Conservation (phyloP, 2,113 vertebrate species). For the Mesoclemmys tuberculata region DNA sequence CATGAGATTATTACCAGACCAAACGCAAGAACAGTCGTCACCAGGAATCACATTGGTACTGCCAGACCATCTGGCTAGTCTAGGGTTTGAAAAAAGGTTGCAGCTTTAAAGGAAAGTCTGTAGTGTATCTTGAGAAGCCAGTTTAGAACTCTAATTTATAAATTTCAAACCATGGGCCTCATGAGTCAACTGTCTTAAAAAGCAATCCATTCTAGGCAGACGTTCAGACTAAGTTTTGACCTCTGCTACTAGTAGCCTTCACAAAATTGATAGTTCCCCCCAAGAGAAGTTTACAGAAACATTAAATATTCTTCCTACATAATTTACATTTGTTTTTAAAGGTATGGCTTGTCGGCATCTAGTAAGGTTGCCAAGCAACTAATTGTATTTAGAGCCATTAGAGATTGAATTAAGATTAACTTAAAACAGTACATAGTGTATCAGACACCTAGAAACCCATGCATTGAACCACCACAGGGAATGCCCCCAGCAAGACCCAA, state of each 20-base stretch:
- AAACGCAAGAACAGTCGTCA: background rate
- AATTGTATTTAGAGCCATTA: background rate
- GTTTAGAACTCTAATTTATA: background rate
- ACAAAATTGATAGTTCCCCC: background rate
- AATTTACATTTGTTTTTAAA: background rate
- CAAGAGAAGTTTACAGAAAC: background rate
- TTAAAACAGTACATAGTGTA: too few relatives aligned
- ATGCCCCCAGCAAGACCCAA: background rate
- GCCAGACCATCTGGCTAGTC: background rate
- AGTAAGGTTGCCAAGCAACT: background rate
- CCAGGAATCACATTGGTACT: background rate
- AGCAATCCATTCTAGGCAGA: background rate
- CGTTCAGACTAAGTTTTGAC: background rate
- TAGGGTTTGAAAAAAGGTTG: background rate
- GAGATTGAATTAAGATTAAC: background rate
- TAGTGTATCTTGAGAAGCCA: background rate
- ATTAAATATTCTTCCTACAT: background rate
- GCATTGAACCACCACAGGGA: background rate
- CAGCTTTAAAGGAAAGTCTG: background rate
- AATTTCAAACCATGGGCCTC: background rate
- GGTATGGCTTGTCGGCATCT: background rate
- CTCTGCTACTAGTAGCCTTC: background rate
- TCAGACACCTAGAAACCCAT: background rate
- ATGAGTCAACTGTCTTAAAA: background rate
- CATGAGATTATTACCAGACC: background rate